A percentile compares a stretch with the other conserved stretches of the same genome.
phyloP scores from a whole-genome alignment of 2,888 invertebrate species.

The Nycteola revayana region DNA sequence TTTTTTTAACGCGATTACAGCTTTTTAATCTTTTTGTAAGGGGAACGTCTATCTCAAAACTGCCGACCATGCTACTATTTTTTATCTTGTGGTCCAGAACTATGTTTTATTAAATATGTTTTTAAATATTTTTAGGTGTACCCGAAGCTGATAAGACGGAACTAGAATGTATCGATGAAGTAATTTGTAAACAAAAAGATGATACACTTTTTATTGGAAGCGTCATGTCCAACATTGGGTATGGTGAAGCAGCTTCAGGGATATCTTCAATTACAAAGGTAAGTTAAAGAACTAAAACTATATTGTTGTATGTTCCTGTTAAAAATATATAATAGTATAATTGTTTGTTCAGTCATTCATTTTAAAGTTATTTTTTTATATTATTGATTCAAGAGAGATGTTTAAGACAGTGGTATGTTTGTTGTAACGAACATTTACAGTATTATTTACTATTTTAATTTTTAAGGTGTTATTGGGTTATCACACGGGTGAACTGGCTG shows the following conservation, averaged over 20 bases:
- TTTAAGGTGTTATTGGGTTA: slow-evolving; percentile 82
- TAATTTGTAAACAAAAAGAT: slow-evolving; percentile 78
- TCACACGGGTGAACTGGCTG: slow-evolving; percentile 85
- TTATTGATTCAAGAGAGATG: too few species aligned
- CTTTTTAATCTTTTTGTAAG: too few species aligned
- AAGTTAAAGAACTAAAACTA: neutral
- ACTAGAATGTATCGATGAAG: slow-evolving; percentile 82
- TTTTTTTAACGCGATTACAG: too few species aligned
- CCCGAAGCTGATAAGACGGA: slow-evolving; percentile 84
- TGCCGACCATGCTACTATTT: too few species aligned
- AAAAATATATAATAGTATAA: neutral
- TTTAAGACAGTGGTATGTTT: neutral
- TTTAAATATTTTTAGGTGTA: slow-evolving; percentile 46
- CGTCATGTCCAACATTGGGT: slow-evolving; percentile 74
- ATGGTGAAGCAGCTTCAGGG: slow-evolving; percentile 66
- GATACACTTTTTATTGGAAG: slow-evolving; percentile 82
- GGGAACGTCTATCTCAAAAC: too few species aligned
- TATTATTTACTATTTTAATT: too few species aligned
- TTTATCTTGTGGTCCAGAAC: too few species aligned
- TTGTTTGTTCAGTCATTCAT: too few species aligned
- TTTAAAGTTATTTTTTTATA: too few species aligned
- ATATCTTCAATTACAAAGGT: slow-evolving; percentile 83
- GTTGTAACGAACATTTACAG: too few species aligned
- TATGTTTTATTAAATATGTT: neutral
- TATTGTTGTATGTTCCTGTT: neutral